These are phyloP conservation scores for Zosterops borbonicus DNA, from an alignment of 2,113 vertebrate genomes.

Conservation along the genomic window DNA sequence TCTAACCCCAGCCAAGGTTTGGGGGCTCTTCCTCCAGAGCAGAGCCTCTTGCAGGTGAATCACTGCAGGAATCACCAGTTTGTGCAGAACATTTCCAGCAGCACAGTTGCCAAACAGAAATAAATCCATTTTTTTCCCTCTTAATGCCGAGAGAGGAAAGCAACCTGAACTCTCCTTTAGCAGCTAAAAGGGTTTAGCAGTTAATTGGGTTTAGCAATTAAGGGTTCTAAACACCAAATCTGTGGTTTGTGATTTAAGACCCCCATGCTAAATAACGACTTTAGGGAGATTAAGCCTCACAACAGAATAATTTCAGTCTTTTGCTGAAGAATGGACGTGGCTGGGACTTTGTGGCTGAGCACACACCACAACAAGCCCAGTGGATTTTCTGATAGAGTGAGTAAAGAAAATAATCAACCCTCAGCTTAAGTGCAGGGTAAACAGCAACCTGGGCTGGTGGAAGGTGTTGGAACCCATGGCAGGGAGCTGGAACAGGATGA, in stretches of 20 bases:
- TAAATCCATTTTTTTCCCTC: not conserved
- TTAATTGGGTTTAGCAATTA: not conserved
- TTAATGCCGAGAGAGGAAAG: not conserved
- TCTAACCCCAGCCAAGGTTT: not conserved
- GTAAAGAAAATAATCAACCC: slow-evolving; percentile 49
- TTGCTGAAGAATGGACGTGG: not conserved
- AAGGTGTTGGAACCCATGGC: not conserved
- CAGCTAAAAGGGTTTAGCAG: not conserved
- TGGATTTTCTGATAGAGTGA: slow-evolving; percentile 38
- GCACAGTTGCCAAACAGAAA: not conserved
- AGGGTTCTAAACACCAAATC: not conserved
- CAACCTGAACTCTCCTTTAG: not conserved
- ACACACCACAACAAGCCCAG: slow-evolving; percentile 18
- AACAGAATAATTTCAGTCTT: slow-evolving; percentile 50
- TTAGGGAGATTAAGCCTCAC: slow-evolving; percentile 55
- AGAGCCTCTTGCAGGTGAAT: not conserved
- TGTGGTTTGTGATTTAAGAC: slow-evolving; percentile 52
- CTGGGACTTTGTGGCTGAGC: slow-evolving; percentile 53
- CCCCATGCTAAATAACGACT: not conserved
- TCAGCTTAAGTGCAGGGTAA: slow-evolving; percentile 46
- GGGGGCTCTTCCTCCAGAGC: not conserved
- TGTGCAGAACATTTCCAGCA: not conserved
- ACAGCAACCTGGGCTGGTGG: not conserved
- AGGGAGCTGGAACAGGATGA: not conserved
- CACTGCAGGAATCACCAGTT: not conserved